Evolutionary conservation across 2,113 vertebrate genomes (phyloP).

Genomic region (Amphiprion ocellaris): DNA sequence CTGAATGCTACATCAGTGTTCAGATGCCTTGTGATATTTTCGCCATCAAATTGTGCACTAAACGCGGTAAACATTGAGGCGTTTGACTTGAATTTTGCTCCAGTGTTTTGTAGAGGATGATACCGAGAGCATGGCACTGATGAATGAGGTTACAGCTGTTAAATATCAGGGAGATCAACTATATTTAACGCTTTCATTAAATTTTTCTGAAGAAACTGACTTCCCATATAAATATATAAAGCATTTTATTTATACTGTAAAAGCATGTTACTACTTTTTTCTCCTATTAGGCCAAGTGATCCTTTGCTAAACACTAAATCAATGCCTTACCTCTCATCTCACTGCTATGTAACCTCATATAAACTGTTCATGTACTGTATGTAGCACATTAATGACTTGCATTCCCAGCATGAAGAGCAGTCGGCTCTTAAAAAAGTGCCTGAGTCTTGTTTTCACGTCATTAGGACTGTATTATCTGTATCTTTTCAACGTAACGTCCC

Average conservation of each 20-base stretch:
- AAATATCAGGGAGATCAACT: conserved; percentile 46
- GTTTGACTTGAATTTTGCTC: conserved; percentile 10
- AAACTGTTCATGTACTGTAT: conserved; percentile 59
- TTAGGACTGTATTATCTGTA: conserved; percentile 43
- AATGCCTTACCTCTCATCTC: conserved; percentile 72
- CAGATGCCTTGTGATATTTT: conserved; percentile 49
- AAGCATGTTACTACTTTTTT: conserved; percentile 2
- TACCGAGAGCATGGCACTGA: not conserved
- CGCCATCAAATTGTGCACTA: conserved; percentile 4
- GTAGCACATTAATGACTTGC: conserved; percentile 34
- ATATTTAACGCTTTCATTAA: conserved; percentile 24
- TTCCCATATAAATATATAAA: not conserved
- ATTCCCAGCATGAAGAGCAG: conserved; percentile 55
- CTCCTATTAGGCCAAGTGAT: conserved; percentile 41
- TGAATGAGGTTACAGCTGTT: conserved; percentile 19
- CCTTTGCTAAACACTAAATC: conserved; percentile 36
- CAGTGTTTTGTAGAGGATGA: not conserved
- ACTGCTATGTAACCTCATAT: conserved; percentile 24
- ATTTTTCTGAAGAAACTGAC: conserved; percentile 7
- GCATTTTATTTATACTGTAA: conserved; percentile 28
- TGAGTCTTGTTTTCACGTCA: conserved; percentile 65
- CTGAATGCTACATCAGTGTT: conserved; percentile 25
- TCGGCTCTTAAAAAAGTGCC: conserved; percentile 73
- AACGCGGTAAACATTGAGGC: conserved; percentile 1
- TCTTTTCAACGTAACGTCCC: conserved; percentile 53